These are phyloP conservation scores for Limnothrissa miodon DNA, from an alignment of 2,113 vertebrate genomes.

Conservation along the genomic window DNA sequence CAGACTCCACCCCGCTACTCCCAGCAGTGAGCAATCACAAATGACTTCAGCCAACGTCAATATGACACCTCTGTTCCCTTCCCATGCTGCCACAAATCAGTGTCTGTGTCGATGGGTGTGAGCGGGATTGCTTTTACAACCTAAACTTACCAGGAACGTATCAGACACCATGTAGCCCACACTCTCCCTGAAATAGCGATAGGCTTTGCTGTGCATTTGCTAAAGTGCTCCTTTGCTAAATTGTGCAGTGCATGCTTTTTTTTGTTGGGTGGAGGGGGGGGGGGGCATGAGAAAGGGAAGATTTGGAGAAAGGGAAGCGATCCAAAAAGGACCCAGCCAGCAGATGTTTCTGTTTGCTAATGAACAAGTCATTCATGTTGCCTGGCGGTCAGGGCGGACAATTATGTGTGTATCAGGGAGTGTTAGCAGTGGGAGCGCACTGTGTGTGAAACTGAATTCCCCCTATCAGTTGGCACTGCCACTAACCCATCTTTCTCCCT, in stretches of 20 bases:
- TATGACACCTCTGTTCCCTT: slow-evolving; percentile 53
- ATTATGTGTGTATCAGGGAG: slow-evolving; percentile 9
- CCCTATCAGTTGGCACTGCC: slow-evolving; percentile 51
- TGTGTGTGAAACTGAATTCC: slow-evolving; percentile 29
- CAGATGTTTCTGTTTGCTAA: slow-evolving; percentile 14
- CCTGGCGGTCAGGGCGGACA: slow-evolving; percentile 5
- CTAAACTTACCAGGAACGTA: slow-evolving; percentile 67
- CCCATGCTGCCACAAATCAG: slow-evolving; percentile 54
- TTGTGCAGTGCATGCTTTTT: slow-evolving; percentile 62
- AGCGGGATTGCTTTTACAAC: slow-evolving; percentile 66
- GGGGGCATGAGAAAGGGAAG: neutral
- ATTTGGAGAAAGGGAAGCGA: neutral
- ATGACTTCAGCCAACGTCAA: slow-evolving; percentile 62
- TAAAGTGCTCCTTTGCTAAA: slow-evolving; percentile 47
- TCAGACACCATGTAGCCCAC: slow-evolving; percentile 64
- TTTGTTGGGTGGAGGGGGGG: neutral
- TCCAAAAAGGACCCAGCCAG: slow-evolving; percentile 15
- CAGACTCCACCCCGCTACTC: slow-evolving; percentile 40
- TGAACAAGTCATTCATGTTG: slow-evolving; percentile 16
- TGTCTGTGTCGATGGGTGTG: slow-evolving; percentile 64
- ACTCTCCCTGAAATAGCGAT: slow-evolving; percentile 1
- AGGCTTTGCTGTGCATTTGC: neutral
- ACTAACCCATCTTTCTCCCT: slow-evolving; percentile 23
- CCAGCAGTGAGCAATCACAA: slow-evolving; percentile 22
- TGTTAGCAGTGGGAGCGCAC: slow-evolving; percentile 21